A percentile compares a stretch with the other conserved stretches of the same genome.
Evolutionary conservation across 2,888 invertebrate species (phyloP).

Genomic region (Mythimna albipuncta): DNA sequence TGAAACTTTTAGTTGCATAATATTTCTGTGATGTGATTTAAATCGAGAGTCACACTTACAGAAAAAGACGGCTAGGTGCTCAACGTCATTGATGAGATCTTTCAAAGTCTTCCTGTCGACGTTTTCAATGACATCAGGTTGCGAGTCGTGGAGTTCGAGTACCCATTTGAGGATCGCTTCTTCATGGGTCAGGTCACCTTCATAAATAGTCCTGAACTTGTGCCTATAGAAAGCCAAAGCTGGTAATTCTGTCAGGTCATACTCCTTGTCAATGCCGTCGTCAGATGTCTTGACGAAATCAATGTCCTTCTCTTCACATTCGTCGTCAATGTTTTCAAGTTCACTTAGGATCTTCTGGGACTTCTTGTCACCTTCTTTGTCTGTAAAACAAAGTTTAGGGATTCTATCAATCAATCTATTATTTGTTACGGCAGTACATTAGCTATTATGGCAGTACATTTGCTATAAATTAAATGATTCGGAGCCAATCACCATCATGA

Average conservation of each 20-base stretch:
- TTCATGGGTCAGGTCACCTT: constrained; percentile 97
- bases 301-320: constrained; percentile 97
- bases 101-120: constrained; percentile 97
- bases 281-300: constrained; percentile 98
- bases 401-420: background rate
- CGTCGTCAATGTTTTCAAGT: constrained; percentile 97
- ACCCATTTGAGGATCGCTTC: constrained; percentile 97
- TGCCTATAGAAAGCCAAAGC: constrained; percentile 96
- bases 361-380: constrained; percentile 97
- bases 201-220: constrained; percentile 96
- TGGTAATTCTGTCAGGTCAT: constrained; percentile 95
- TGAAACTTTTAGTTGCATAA: too few relatives aligned
- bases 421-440: too few relatives aligned
- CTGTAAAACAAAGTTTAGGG: constrained; percentile 82
- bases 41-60: constrained; percentile 90
- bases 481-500: too few relatives aligned
- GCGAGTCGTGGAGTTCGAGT: constrained; percentile 95
- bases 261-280: constrained; percentile 96
- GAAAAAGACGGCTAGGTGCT: constrained; percentile 97
- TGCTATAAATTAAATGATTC: too few relatives aligned
- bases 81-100: constrained; percentile 96
- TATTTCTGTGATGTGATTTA: background rate
- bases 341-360: constrained; percentile 97
- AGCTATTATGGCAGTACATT: too few relatives aligned
- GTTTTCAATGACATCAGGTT: constrained; percentile 97